phyloP scores from a whole-genome alignment of 2,113 vertebrate species.

The Gymnocephalus cernua region DNA sequence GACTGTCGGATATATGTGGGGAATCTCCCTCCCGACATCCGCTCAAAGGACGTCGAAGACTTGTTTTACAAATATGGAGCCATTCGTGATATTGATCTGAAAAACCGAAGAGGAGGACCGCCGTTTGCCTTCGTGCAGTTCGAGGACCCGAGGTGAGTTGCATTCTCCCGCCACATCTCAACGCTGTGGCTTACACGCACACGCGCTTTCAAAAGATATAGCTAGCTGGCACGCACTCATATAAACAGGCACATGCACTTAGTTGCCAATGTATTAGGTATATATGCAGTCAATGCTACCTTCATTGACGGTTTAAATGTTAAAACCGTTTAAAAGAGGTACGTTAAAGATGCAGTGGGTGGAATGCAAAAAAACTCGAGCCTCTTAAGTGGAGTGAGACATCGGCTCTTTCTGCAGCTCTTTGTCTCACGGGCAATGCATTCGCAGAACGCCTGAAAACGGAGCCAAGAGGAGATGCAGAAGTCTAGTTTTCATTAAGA shows the following conservation, averaged over 20 bases:
- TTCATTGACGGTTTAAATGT: not conserved
- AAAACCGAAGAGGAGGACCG: conserved; percentile 91
- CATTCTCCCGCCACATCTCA: conserved; percentile 3
- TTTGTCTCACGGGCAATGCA: no score
- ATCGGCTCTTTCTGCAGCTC: no score
- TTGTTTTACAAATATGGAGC: conserved; percentile 92
- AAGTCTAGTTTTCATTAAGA: no score
- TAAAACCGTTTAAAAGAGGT: not conserved
- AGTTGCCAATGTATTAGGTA: no score
- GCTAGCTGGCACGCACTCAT: accelerated
- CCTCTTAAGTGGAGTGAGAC: no score
- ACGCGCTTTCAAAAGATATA: not conserved
- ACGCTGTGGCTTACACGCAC: not conserved
- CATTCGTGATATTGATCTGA: conserved; percentile 92
- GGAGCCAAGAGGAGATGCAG: no score
- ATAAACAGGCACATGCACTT: not conserved
- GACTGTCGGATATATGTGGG: conserved; percentile 94
- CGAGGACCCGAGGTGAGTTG: conserved; percentile 86
- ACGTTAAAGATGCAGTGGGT: no score
- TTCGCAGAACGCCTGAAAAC: no score
- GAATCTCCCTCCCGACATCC: conserved; percentile 91
- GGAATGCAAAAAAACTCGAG: no score
- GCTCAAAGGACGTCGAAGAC: conserved; percentile 92
- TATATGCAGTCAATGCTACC: not conserved
- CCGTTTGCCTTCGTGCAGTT: conserved; percentile 90